Base-by-base conservation (phyloP, 2,113 vertebrate species). In the Romanogobio albipinnatus region DNA sequence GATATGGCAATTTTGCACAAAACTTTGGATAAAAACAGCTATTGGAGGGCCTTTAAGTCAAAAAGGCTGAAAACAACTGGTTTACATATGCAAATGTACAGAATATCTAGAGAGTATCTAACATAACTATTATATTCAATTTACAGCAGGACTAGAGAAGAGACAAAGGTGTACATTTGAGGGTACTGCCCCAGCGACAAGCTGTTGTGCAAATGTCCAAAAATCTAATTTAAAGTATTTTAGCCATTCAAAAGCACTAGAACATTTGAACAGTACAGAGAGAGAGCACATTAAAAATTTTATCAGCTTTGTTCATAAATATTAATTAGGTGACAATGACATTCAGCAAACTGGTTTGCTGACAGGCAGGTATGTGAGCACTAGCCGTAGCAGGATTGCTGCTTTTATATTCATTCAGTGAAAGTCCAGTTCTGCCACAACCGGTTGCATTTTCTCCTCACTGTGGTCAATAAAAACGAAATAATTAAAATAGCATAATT, bases 321-420 rank as follows among this genome's bases (percentile, higher is more conserved):
- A 76, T 53, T 76, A 76, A 76, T 76, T 53, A 53, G 49, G 49
- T 33, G 74, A 76, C 74, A 76, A 26, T 53, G 74, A 33, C 47
- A 76, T 76, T 76, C 49, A 1, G 14, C 24, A 51, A 53, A 76
- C 49, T 76, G 49, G 53, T 76, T 53, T 76, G 74, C 74, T 76
- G 74, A 76, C 49, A 53, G 49, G 74, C 45, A 51, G 47, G 74
- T 76, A 53, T 17, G 47, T 26, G 49, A 76, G 47, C 74, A 53
- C 24, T 5, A 53, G 47, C 26, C 49, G 53, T 76, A 53, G 49
- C n/a, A 33, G 47, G 24, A 33, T 53, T 76, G 5, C 74, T 19
- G 74, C 49, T 76, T 49, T n/a, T n/a, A 1, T 74, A 74, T 74
- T 74, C 43, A 47, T 47, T 26, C 71, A 24, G 36, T 14, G 17